Conservation (phyloP, 2,113 vertebrate genomes). For the Ginglymostoma cirratum region DNA sequence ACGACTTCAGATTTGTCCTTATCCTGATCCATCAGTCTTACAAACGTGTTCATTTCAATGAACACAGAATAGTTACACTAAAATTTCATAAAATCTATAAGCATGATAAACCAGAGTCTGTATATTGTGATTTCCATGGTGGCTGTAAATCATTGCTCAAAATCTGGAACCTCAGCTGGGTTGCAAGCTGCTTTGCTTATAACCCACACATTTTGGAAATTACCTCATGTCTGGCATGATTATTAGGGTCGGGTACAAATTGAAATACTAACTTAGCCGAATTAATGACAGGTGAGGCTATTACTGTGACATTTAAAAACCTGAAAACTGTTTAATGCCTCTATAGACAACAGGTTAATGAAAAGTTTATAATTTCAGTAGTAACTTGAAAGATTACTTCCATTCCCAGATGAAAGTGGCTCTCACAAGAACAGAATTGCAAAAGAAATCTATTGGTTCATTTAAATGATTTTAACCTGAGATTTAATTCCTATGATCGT, state of each 20-base stretch:
- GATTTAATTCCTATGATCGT: neutral
- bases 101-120: no score
- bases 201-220: neutral
- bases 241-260: neutral
- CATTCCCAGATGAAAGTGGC: neutral
- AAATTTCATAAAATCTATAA: no score
- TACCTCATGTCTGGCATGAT: neutral
- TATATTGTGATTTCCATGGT: no score
- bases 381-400: neutral
- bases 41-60: no score
- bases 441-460: neutral
- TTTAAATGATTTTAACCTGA: neutral
- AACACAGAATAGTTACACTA: no score
- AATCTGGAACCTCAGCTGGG: neutral
- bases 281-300: neutral
- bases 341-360: neutral
- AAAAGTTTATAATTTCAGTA: neutral
- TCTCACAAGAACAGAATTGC: neutral
- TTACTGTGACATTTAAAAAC: neutral
- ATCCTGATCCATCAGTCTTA: no score
- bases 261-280: neutral
- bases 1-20: no score
- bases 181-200: neutral
- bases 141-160: no score
- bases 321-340: no score